These are phyloP conservation scores for Coturnix japonica DNA, from an alignment of 2,113 vertebrate species.

Conservation along the genomic window DNA sequence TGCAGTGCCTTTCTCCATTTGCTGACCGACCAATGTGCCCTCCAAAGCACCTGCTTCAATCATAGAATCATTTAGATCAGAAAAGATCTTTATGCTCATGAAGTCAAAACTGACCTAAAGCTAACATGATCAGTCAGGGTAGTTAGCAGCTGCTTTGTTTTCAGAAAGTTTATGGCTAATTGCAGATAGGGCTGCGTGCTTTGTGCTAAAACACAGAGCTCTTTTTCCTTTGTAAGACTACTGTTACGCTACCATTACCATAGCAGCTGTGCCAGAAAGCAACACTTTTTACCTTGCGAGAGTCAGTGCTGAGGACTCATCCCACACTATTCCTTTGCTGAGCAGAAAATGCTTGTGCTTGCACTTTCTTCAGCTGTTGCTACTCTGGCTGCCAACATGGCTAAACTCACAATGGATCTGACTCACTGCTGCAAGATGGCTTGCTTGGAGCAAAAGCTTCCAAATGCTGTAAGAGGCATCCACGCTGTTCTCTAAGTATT, in stretches of 20 bases:
- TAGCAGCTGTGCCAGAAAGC: background rate
- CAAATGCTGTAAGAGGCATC: background rate
- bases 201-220: background rate
- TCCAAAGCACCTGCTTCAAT: background rate
- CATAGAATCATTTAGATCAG: background rate
- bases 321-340: background rate
- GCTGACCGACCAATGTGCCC: accelerated
- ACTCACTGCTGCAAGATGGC: background rate
- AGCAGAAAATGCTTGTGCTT: constrained; percentile 20
- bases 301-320: background rate
- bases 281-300: background rate
- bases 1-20: background rate
- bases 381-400: constrained; percentile 4
- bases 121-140: background rate
- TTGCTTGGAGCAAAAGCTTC: background rate
- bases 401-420: constrained; percentile 17
- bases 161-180: background rate
- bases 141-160: background rate
- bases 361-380: constrained; percentile 36
- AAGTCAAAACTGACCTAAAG: background rate
- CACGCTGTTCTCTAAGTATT: background rate
- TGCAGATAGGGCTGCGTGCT: background rate
- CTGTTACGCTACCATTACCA: background rate
- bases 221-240: background rate
- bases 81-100: background rate